Evolutionary conservation across 2,113 vertebrate genomes (phyloP), one percentile per base, ranked within the genome.

Genomic region (Dicentrarchus labrax): DNA sequence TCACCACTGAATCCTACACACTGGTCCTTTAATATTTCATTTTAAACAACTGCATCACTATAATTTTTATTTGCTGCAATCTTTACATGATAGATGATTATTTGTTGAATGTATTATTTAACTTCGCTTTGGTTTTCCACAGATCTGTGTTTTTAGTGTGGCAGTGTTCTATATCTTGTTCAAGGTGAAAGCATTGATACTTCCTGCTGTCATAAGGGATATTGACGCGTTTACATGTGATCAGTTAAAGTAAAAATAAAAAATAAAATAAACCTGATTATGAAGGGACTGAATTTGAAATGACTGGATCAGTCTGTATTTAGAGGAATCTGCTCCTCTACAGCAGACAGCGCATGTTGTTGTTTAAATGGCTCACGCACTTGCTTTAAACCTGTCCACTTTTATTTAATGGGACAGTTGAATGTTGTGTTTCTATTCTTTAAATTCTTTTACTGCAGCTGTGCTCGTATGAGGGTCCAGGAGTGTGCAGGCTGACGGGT

Each of bases 401-500:
- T 30, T 30, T 30, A 2, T 30, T 30, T 17, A 5, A 19, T 19
- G 30, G 30, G 45, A n/a, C 13, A 48, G 64, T 43, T 24, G 45
- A 19, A 21, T 6, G 16, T 4, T 43, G 59, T 45, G 43, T 50
- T 36, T 5, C 1, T 24, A 15, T 8, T 66, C 17, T 30, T 30
- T 30, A 30, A 30, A 30, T 3, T 8, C 21, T 66, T n/a, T n/a
- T 61, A 13, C 72, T 2, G 56, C 60, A 22, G 8, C 9, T 13
- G 50, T 9, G 6, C 9, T 45, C 6, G 16, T 47, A 3, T n/a
- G 53, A 45, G 38, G 24, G 12, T 56, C 10, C 64, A 75, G 64
- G 43, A 68, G 79, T 21, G 53, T 62, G 17, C 54, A 8, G 64
- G 48, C 65, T 48, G 57, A 62, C 81, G 78, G 82, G 67, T 83